Evolutionary conservation across 2,888 invertebrate genomes (phyloP), one percentile per base, ranked within the genome.

Genomic region (Chrysolina americana): DNA sequence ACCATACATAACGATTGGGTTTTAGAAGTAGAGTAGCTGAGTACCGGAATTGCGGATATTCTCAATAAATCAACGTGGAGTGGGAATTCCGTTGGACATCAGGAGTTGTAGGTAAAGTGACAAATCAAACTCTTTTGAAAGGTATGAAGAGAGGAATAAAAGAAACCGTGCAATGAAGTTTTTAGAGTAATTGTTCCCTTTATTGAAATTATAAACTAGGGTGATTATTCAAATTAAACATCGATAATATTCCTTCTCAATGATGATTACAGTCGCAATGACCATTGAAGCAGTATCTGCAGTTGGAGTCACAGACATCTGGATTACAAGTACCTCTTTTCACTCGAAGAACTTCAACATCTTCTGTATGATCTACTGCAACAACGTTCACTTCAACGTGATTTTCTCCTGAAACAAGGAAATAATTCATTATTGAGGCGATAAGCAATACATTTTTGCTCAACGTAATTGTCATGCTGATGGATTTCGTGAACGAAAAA

Each of bases 231-330:
- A 47, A 47, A 47, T 15, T 47, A 8, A 47, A 36, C 36, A 36
- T 36, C 36, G 36, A 36, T 36, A 8, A 6, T 36, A 36, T 36
- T 36, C 8, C 36, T 47, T 8, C 36, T 50, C 50, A 50, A 9
- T 50, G 50, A 50, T 50, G 50, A 19, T 50, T 50, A 19, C 50
- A 50, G 50, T 50, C 50, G 19, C 50, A 50, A 5, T 50, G n/a
- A 2, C 50, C 50, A 19, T 50, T 50, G 50, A 50, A 50, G 50
- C 50, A 50, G 8, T 50, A 50, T 50, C 50, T 50, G 8, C 50
- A 50, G 19, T 50, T 50, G n/a, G 50, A 50, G 50, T 50, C 50
- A 19, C 50, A 50, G n/a, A 17, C 19, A 17, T 50, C 50, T 50
- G 50, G 50, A 50, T 50, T 19, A 19, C 50, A 50, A 8, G 1